These are phyloP conservation scores for Drosophila carrolli DNA, from an alignment of 1,140 invertebrate genomes.

Conservation along the genomic window DNA sequence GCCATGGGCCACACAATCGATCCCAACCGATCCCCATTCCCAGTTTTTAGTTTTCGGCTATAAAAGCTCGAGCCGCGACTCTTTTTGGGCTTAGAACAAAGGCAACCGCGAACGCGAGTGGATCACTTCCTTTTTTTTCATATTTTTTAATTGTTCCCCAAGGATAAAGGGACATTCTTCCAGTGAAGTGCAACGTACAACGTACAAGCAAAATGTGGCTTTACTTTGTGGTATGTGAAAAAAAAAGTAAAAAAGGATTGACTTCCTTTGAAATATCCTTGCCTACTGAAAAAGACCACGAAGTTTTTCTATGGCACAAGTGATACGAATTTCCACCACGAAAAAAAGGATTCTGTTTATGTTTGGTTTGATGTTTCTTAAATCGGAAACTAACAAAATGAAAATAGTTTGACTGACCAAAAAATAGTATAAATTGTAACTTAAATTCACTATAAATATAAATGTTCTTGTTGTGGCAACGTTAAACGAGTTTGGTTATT, in stretches of 20 bases:
- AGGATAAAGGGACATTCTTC: slow-evolving; percentile 8
- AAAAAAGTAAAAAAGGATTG: neutral
- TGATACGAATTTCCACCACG: too few species aligned
- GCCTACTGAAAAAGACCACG: neutral
- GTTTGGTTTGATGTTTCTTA: too few species aligned
- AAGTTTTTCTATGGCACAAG: too few species aligned
- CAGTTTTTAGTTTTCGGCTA: slow-evolving; percentile 27
- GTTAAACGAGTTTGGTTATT: too few species aligned
- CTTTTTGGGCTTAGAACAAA: slow-evolving; percentile 75
- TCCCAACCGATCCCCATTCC: slow-evolving; percentile 8
- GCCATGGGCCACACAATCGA: slow-evolving; percentile 41
- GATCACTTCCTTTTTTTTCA: slow-evolving; percentile 16
- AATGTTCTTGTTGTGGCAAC: too few species aligned
- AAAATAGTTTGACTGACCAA: too few species aligned
- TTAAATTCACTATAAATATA: too few species aligned
- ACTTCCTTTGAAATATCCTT: neutral
- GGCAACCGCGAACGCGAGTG: slow-evolving; percentile 63
- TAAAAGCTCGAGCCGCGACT: slow-evolving; percentile 64
- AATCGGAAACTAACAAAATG: too few species aligned
- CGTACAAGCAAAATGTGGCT: slow-evolving; percentile 44
- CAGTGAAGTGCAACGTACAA: slow-evolving; percentile 8
- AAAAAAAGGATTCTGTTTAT: too few species aligned
- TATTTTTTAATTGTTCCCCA: slow-evolving; percentile 16
- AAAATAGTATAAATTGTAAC: too few species aligned
- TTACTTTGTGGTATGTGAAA: slow-evolving; percentile 60